Conservation (phyloP, 2,888 invertebrate genomes). For the Sepioteuthis lessoniana region DNA sequence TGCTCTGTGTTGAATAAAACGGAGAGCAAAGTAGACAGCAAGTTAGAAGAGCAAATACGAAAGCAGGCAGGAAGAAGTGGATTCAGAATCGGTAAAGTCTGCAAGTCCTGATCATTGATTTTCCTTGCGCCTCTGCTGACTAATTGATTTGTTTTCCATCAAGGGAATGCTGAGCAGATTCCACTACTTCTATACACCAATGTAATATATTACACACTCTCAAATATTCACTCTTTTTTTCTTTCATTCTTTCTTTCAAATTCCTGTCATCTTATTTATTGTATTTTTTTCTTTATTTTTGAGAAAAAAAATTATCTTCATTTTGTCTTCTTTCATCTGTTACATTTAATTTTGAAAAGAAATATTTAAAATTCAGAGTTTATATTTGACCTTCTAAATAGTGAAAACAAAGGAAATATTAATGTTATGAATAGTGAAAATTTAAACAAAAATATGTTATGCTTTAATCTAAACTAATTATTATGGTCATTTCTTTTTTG, state of each 20-base stretch:
- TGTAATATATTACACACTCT: neutral
- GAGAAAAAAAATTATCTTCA: neutral
- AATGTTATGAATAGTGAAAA: neutral
- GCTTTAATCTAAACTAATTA: neutral
- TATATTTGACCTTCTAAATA: neutral
- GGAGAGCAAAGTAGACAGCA: neutral
- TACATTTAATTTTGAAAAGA: neutral
- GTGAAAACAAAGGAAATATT: neutral
- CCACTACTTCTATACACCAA: constrained; percentile 9
- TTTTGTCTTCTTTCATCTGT: neutral
- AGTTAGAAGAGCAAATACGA: neutral
- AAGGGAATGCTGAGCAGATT: constrained; percentile 21
- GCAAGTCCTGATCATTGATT: constrained; percentile 33
- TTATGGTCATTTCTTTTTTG: neutral
- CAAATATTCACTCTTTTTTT: neutral
- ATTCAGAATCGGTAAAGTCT: constrained; percentile 21
- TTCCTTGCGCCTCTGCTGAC: constrained; percentile 33
- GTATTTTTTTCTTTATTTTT: neutral
- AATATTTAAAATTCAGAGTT: neutral
- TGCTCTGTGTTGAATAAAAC: neutral
- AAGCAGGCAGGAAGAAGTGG: constrained; percentile 33
- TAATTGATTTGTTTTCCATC: constrained; percentile 33
- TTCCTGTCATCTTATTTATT: neutral
- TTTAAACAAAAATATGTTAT: neutral
- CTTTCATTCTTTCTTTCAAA: neutral